Percentiles rank a stretch among this genome's conserved stretches.
Evolutionary conservation across 2,113 vertebrate species (phyloP).

Genomic region (Phaetusa simplex): DNA sequence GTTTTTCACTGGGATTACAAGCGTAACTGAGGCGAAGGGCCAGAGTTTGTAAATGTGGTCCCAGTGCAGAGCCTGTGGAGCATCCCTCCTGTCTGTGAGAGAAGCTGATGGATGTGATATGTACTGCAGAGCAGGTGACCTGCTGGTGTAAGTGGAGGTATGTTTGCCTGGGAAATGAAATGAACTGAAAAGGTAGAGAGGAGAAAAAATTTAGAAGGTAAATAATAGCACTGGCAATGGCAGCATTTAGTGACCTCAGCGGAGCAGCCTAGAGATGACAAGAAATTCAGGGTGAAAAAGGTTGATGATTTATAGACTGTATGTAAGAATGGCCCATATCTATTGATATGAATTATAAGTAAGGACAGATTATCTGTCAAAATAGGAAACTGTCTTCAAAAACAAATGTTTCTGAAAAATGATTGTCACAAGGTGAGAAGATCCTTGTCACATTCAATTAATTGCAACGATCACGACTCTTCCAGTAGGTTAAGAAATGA

Average conservation of each 20-base stretch:
- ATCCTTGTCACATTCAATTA: not conserved
- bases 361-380: slow-evolving; percentile 34
- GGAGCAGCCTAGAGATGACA: slow-evolving; percentile 33
- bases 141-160: slow-evolving; percentile 48
- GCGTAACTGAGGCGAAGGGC: not conserved
- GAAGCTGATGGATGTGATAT: slow-evolving; percentile 35
- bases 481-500: not conserved
- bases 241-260: slow-evolving; percentile 49
- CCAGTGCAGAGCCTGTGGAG: not conserved
- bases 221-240: slow-evolving; percentile 48
- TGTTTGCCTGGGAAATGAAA: slow-evolving; percentile 20
- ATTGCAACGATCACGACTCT: not conserved
- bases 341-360: not conserved
- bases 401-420: slow-evolving; percentile 8
- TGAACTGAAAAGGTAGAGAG: not conserved
- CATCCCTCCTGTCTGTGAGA: not conserved
- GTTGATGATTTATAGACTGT: slow-evolving; percentile 40
- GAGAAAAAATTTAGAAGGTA: slow-evolving; percentile 49
- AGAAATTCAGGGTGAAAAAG: not conserved
- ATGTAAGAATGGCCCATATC: not conserved
- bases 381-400: slow-evolving; percentile 15
- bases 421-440: not conserved
- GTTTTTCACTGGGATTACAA: not conserved
- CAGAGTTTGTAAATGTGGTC: not conserved
- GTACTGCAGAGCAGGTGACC: not conserved